Evolutionary conservation across 1,140 invertebrate species (phyloP).

Genomic region (Nixonia krombeini): DNA sequence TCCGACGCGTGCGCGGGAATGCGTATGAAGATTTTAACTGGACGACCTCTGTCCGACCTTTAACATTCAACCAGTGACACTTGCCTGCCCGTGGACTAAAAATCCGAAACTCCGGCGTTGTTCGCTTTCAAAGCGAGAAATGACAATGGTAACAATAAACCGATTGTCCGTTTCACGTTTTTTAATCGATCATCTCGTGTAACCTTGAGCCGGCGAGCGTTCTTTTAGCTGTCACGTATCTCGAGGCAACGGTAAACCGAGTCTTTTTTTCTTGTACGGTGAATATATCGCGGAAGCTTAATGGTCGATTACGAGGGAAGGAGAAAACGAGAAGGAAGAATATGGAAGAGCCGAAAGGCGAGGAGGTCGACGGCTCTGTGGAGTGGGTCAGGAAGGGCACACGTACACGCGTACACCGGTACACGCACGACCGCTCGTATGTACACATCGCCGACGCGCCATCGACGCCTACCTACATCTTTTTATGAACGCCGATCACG

Average conservation of each 20-base stretch:
- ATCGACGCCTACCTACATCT: constrained; percentile 29
- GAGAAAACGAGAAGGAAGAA: constrained; percentile 10
- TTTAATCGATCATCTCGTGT: constrained; percentile 10
- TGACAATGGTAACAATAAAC: too few relatives aligned
- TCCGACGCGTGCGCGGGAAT: too few relatives aligned
- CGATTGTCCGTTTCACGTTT: too few relatives aligned
- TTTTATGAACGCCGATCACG: constrained; percentile 4
- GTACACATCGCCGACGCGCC: not conserved
- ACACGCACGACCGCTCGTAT: not conserved
- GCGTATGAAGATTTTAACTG: too few relatives aligned
- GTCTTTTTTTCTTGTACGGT: constrained; percentile 21
- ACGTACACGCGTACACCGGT: constrained; percentile 19
- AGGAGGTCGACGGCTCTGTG: constrained; percentile 33
- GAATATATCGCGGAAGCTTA: constrained; percentile 30
- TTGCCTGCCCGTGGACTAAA: too few relatives aligned
- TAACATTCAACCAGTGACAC: too few relatives aligned
- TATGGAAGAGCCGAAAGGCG: constrained; percentile 29
- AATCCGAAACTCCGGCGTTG: too few relatives aligned
- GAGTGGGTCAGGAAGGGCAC: constrained; percentile 59
- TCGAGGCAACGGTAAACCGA: constrained; percentile 34
- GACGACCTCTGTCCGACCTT: too few relatives aligned
- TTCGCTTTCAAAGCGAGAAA: too few relatives aligned
- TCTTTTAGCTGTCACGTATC: constrained; percentile 30
- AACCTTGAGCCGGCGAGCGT: constrained; percentile 37
- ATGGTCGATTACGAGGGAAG: constrained; percentile 23